Conservation (phyloP, 2,797 vertebrate genomes). For the Rhinichthys osculus region DNA sequence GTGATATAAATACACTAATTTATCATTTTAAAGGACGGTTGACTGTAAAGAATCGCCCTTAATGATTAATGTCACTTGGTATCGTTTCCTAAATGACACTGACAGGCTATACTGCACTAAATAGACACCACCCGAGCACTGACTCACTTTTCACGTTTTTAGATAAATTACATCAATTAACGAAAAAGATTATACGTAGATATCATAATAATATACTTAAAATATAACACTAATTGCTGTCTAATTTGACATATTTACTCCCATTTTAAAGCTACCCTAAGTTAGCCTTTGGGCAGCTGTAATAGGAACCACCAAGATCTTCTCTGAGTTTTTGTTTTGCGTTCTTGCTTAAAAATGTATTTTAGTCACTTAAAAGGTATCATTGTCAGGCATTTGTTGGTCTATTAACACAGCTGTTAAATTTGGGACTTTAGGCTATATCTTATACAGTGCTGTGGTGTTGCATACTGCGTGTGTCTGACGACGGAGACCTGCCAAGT, state of each 20-base stretch:
- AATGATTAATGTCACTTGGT: neutral
- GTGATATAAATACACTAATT: neutral
- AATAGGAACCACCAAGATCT: neutral
- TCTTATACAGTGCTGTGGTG: neutral
- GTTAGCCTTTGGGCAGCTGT: neutral
- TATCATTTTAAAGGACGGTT: neutral
- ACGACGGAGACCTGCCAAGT: neutral
- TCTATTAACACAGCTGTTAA: neutral
- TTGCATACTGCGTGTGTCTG: neutral
- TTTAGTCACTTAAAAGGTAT: neutral
- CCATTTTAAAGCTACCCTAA: neutral
- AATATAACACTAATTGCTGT: neutral
- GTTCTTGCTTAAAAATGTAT: neutral
- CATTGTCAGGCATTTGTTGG: neutral
- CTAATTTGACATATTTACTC: neutral
- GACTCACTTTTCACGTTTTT: neutral
- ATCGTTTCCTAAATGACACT: constrained; percentile 4
- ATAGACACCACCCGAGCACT: constrained; percentile 19
- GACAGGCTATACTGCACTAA: neutral
- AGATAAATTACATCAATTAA: neutral
- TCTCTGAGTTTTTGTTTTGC: too few species aligned
- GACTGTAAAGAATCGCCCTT: neutral
- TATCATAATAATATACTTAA: neutral
- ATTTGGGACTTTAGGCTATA: too few species aligned
- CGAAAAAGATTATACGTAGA: neutral